Conservation (phyloP, 1,140 invertebrate species). For the Campodea augens region DNA sequence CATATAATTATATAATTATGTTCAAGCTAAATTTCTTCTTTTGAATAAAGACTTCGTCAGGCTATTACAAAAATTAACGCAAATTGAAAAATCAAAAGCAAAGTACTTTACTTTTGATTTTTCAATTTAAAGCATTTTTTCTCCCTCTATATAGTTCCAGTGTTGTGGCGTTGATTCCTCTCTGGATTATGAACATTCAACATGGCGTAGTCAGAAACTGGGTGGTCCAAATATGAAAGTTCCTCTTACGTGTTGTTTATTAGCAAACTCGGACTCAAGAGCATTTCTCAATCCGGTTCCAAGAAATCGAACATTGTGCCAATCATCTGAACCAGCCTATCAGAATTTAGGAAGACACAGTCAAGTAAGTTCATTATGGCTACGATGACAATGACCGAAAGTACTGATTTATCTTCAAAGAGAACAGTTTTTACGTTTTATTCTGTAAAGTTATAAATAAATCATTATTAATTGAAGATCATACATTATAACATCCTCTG, state of each 20-base stretch:
- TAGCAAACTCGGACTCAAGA: conserved; percentile 35
- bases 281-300: conserved; percentile 58
- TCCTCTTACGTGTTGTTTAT: conserved; percentile 55
- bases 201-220: conserved; percentile 53
- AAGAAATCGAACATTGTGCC: conserved; percentile 44
- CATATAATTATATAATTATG: too few relatives aligned
- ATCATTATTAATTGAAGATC: background rate
- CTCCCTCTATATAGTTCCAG: too few relatives aligned
- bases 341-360: conserved; percentile 39
- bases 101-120: too few relatives aligned
- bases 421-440: conserved; percentile 1
- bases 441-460: conserved; percentile 3
- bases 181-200: conserved; percentile 58
- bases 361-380: conserved; percentile 23
- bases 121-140: too few relatives aligned
- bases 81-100: too few relatives aligned
- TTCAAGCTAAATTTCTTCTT: too few relatives aligned
- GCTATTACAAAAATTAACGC: too few relatives aligned
- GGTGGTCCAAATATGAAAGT: conserved; percentile 47
- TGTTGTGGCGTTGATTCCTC: conserved; percentile 65
- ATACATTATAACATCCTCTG: conserved; percentile 1
- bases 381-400: conserved; percentile 6
- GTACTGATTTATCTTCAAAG: conserved; percentile 9
- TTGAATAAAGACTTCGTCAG: too few relatives aligned
- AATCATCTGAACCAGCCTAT: conserved; percentile 37